Evolutionary conservation across 2,888 invertebrate genomes (phyloP).

Genomic region (Lobophora halterata): DNA sequence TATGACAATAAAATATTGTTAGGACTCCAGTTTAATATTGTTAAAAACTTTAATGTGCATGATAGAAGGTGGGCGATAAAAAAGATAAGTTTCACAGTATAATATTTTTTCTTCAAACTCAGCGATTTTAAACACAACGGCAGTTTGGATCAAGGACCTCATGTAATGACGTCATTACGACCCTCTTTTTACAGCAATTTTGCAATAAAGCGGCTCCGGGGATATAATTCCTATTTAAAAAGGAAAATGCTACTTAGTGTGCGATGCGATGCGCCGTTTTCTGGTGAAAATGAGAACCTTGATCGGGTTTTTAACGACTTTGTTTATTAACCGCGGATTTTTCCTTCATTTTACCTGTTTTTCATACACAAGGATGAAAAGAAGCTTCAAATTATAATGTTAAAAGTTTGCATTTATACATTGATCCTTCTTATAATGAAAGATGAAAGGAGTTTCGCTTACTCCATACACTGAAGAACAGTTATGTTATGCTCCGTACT

Average conservation of each 20-base stretch:
- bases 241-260: constrained; percentile 19
- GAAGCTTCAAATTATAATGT: too few relatives aligned
- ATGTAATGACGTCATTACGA: constrained; percentile 38
- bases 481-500: too few relatives aligned
- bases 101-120: too few relatives aligned
- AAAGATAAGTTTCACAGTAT: too few relatives aligned
- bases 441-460: too few relatives aligned
- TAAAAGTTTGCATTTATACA: too few relatives aligned
- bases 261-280: constrained; percentile 9
- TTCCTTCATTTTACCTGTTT: constrained; percentile 13
- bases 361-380: too few relatives aligned
- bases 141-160: constrained; percentile 43
- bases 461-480: too few relatives aligned
- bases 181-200: constrained; percentile 25
- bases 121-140: constrained; percentile 39
- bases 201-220: constrained; percentile 22
- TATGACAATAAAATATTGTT: too few relatives aligned
- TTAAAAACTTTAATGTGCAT: neutral
- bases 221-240: constrained; percentile 30
- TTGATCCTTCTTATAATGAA: too few relatives aligned
- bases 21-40: too few relatives aligned
- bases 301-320: constrained; percentile 22
- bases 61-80: too few relatives aligned
- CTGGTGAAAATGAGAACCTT: constrained; percentile 17
- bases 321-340: constrained; percentile 21